phyloP scores from a whole-genome alignment of 1,140 invertebrate genomes.

The Marisa cornuarietis region DNA sequence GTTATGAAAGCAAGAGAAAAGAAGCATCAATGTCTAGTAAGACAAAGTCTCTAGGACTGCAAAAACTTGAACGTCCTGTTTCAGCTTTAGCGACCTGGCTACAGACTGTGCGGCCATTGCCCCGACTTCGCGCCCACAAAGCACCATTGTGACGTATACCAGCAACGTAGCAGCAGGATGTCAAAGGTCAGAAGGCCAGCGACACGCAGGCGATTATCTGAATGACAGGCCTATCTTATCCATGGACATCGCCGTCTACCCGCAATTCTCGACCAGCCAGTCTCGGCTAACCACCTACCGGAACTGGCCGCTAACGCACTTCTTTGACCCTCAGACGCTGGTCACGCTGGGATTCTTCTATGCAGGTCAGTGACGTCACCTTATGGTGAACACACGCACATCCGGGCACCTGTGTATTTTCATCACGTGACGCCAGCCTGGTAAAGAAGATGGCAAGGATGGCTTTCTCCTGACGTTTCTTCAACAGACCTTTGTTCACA shows the following conservation, averaged over 20 bases:
- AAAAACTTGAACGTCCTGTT: background rate
- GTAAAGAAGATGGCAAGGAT: too few species aligned
- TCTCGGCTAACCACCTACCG: slow-evolving; percentile 2
- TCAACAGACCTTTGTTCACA: too few species aligned
- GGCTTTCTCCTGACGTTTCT: too few species aligned
- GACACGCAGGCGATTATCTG: background rate
- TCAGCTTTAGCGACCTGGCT: background rate
- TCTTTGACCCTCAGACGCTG: slow-evolving; percentile 8
- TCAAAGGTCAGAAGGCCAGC: too few species aligned
- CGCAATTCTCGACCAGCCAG: slow-evolving; percentile 1
- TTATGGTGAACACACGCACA: too few species aligned
- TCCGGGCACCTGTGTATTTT: too few species aligned
- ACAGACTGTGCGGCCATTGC: slow-evolving; percentile 15
- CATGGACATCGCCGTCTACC: slow-evolving; percentile 10
- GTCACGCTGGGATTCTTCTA: slow-evolving; percentile 18
- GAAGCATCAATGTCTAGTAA: too few species aligned
- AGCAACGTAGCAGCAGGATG: background rate
- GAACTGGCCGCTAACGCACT: background rate
- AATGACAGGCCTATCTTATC: background rate
- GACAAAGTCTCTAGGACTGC: too few species aligned
- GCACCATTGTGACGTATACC: background rate
- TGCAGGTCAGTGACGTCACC: slow-evolving; percentile 2
- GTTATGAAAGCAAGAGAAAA: too few species aligned
- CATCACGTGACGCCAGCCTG: too few species aligned
- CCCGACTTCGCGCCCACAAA: background rate